Evolutionary conservation across 2,888 invertebrate genomes (phyloP).

Genomic region (Horisme vitalbata): DNA sequence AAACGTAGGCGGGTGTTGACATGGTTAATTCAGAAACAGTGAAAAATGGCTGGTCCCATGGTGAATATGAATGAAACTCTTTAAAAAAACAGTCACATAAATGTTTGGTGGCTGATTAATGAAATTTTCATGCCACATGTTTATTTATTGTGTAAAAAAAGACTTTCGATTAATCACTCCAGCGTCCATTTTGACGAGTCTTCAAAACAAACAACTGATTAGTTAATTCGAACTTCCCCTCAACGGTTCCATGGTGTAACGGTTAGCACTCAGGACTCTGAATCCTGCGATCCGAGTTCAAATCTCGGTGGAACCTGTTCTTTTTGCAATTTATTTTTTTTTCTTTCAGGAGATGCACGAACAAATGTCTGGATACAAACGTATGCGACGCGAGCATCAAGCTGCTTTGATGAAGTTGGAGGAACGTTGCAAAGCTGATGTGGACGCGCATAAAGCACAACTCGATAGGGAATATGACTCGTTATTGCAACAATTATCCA

Average conservation of each 20-base stretch:
- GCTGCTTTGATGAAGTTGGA: conserved; percentile 96
- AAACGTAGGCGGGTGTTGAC: neutral
- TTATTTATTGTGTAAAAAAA: too few relatives aligned
- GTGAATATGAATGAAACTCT: conserved; percentile 5
- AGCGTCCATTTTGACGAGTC: too few relatives aligned
- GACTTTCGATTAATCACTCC: too few relatives aligned
- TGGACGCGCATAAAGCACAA: conserved; percentile 97
- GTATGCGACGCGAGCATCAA: conserved; percentile 98
- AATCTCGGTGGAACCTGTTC: conserved; percentile 88
- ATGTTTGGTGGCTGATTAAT: too few relatives aligned
- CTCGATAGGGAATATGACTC: conserved; percentile 98
- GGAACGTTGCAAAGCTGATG: conserved; percentile 97
- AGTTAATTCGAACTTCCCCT: neutral
- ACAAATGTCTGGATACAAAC: conserved; percentile 99
- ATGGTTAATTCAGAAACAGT: neutral
- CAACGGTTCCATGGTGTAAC: conserved; percentile 83
- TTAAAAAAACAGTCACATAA: too few relatives aligned
- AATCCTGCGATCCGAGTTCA: conserved; percentile 92
- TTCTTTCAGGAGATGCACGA: conserved; percentile 96
- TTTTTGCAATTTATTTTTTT: conserved; percentile 17
- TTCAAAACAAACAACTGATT: neutral
- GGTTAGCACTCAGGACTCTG: conserved; percentile 92
- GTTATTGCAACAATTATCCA: conserved; percentile 93
- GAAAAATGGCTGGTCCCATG: conserved; percentile 4
- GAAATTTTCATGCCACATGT: too few relatives aligned